phyloP scores from a whole-genome alignment of 2,113 vertebrate genomes.

The Argyrosomus japonicus region DNA sequence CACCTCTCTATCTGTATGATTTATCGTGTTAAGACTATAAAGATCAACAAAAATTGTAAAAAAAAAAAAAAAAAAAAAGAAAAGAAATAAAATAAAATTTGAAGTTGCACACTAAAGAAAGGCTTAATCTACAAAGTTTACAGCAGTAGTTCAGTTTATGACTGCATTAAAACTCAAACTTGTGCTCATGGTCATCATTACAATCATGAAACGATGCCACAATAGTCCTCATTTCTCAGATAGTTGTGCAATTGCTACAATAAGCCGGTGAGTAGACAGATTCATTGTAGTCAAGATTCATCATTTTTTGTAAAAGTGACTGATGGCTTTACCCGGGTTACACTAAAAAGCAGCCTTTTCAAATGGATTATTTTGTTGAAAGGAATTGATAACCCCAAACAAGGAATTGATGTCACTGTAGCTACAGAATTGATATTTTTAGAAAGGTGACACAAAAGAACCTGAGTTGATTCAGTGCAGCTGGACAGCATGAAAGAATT shows the following conservation, averaged over 20 bases:
- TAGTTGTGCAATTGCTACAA: not conserved
- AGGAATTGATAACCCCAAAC: not conserved
- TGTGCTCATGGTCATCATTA: not conserved
- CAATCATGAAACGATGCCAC: not conserved
- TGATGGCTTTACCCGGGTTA: not conserved
- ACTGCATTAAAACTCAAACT: not conserved
- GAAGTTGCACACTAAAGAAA: not conserved
- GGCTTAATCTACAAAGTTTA: not conserved
- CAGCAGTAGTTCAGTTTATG: too few relatives aligned
- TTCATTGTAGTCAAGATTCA: not conserved
- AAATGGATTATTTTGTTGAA: conserved; percentile 7
- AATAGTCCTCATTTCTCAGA: not conserved
- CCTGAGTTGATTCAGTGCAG: conserved; percentile 5
- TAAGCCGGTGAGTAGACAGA: not conserved
- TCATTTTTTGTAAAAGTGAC: not conserved
- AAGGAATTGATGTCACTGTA: conserved; percentile 4
- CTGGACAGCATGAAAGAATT: conserved; percentile 13
- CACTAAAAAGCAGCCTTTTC: conserved; percentile 7
- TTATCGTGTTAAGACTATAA: not conserved
- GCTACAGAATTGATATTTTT: conserved; percentile 21
- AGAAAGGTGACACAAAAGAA: conserved; percentile 36
- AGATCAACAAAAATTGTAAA: not conserved
- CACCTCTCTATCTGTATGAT: not conserved
- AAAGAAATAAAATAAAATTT: too few relatives aligned
- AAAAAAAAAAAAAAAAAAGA: too few relatives aligned